Base-by-base conservation (phyloP, 2,888 invertebrate genomes). In the Synergus laeviventris region DNA sequence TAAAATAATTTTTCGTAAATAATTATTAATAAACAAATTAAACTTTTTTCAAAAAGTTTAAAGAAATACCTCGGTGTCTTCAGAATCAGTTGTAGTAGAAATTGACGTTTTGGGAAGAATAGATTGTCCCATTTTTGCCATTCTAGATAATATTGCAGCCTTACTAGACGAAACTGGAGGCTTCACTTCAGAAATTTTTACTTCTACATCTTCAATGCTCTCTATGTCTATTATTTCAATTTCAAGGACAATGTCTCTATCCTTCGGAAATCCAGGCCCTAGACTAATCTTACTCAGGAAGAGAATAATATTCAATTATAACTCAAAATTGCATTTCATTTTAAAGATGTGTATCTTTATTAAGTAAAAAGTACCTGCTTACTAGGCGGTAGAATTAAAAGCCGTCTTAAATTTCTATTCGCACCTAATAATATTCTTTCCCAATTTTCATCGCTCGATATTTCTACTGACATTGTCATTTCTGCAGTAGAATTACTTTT, bases 81-180 rank as follows among this genome's bases (percentile, higher is more conserved):
- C 92, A 1, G 92, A 92, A 81, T 92, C 92, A 49, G 91, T 91
- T 1, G 89, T 90, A 0, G 89, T 83, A 3, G 86, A 87, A 21
- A 81, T 70, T 1, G 87, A 83, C 61, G 88, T 81, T 80, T 89
- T 91, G 3, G 92, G 92, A n/a, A 92, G 90, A 80, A 92, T 92
- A 39, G 92, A 91, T 82, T 92, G 92, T 0, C 93, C 94, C 92
- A 94, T 92, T 91, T 92, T 93, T 1, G 93, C 93, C 91, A 94
- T 93, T 81, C 93, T 90, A 11, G 92, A 91, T 74, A 94, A 88
- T 79, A 93, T 91, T 76, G 91, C 90, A 14, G 92, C 91, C 86
- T 92, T 92, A 12, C 85, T 85, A 75, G 83, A 83, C 12, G 78
- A 62, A 16, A 79, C 21, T 18, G 70, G 45, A 5, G 78, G 31